These are phyloP conservation scores for Phrixothrix hirtus DNA, from an alignment of 2,888 invertebrate species.

Conservation along the genomic window DNA sequence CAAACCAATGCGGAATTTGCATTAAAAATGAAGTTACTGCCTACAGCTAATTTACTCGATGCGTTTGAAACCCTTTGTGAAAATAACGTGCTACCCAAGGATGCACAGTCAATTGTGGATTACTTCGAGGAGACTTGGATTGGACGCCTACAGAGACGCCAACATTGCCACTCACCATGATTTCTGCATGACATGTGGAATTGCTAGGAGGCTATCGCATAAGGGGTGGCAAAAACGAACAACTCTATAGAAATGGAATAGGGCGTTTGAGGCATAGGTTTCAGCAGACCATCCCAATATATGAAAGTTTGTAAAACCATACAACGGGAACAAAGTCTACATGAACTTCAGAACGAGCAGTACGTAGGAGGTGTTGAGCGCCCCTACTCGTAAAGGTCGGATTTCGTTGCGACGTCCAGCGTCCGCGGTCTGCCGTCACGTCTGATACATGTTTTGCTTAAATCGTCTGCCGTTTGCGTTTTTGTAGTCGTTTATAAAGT, in stretches of 20 bases:
- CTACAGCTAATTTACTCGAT: background rate
- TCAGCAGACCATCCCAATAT: no score
- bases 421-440: no score
- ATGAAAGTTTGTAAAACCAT: background rate
- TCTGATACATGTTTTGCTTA: no score
- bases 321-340: no score
- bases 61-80: no score
- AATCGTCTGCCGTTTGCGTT: no score
- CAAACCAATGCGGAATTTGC: no score
- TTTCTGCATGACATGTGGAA: slow-evolving; percentile 17
- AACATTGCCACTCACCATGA: background rate
- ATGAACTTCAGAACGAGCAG: slow-evolving; percentile 1
- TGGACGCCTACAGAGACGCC: slow-evolving; percentile 1
- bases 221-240: background rate
- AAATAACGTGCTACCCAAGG: background rate
- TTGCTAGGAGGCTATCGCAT: background rate
- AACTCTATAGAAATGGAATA: background rate
- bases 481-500: no score
- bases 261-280: background rate
- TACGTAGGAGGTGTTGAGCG: background rate
- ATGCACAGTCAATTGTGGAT: background rate
- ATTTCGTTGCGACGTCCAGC: no score
- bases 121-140: slow-evolving; percentile 3
- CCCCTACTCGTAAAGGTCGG: no score
- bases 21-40: no score